phyloP scores from a whole-genome alignment of 1,140 invertebrate species.

The Bombus terrestris region DNA sequence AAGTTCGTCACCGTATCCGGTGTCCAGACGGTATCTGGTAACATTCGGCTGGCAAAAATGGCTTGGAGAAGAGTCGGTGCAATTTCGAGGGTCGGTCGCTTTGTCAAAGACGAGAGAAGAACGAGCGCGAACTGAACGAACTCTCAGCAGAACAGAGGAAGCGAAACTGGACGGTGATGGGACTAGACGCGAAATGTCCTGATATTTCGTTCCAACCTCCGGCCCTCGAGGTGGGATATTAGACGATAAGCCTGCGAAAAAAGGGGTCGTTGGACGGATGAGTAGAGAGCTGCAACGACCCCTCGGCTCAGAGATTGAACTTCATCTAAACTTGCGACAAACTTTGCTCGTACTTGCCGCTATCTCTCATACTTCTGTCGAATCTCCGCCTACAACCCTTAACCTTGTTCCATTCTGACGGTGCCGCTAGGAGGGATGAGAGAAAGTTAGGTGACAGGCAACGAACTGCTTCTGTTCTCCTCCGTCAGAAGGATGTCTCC shows the following conservation, averaged over 20 bases:
- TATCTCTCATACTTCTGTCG: conserved; percentile 70
- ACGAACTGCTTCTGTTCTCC: conserved; percentile 11
- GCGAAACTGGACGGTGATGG: conserved; percentile 9
- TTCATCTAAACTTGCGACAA: conserved; percentile 74
- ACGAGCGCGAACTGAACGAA: background rate
- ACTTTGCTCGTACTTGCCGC: conserved; percentile 47
- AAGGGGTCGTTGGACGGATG: conserved; percentile 17
- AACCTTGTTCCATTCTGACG: conserved; percentile 52
- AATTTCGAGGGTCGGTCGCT: conserved; percentile 52
- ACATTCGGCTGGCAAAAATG: conserved; percentile 18
- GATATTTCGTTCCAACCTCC: conserved; percentile 49
- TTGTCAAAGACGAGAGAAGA: conserved; percentile 43
- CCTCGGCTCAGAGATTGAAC: conserved; percentile 63
- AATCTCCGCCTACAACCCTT: conserved; percentile 58
- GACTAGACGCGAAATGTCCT: conserved; percentile 48
- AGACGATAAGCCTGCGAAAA: conserved; percentile 57
- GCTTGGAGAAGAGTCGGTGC: conserved; percentile 10
- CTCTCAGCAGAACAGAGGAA: background rate
- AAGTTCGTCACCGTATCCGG: conserved; percentile 30
- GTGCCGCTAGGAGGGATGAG: background rate
- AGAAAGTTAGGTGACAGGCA: background rate
- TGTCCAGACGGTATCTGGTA: background rate
- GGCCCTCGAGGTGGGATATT: conserved; percentile 53
- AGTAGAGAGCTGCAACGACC: conserved; percentile 33
- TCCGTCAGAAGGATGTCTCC: background rate